phyloP scores from a whole-genome alignment of 2,113 vertebrate species.

The Rissa tridactyla region DNA sequence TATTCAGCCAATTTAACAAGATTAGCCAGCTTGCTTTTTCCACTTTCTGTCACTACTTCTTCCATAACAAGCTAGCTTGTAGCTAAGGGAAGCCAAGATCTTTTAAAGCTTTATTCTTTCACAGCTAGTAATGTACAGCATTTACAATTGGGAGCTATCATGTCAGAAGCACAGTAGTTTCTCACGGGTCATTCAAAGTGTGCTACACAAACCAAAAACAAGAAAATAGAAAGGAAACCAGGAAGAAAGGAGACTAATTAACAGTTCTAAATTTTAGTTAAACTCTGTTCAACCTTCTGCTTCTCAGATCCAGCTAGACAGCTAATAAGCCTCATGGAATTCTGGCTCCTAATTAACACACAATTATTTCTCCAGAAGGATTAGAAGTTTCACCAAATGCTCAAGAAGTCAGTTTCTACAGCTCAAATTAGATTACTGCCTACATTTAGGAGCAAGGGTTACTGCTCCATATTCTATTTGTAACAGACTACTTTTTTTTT shows the following conservation, averaged over 20 bases:
- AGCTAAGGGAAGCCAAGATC: slow-evolving; percentile 44
- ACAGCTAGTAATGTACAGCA: slow-evolving; percentile 32
- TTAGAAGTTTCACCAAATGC: slow-evolving; percentile 43
- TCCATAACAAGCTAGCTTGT: slow-evolving; percentile 40
- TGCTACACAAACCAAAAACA: slow-evolving; percentile 24
- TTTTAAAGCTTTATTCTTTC: slow-evolving; percentile 59
- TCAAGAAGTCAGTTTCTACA: slow-evolving; percentile 47
- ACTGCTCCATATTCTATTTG: not conserved
- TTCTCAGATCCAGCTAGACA: slow-evolving; percentile 40
- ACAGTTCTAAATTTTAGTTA: slow-evolving; percentile 58
- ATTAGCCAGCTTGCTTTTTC: slow-evolving; percentile 48
- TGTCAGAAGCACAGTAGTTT: slow-evolving; percentile 47
- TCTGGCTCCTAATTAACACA: slow-evolving; percentile 45
- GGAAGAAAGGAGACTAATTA: slow-evolving; percentile 47
- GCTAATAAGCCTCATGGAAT: slow-evolving; percentile 51
- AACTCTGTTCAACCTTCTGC: slow-evolving; percentile 53
- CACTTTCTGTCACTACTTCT: slow-evolving; percentile 34
- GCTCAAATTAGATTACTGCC: slow-evolving; percentile 26
- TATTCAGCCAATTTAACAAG: slow-evolving; percentile 63
- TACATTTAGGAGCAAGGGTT: slow-evolving; percentile 19
- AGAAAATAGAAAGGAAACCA: slow-evolving; percentile 20
- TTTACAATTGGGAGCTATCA: slow-evolving; percentile 57
- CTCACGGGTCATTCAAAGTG: slow-evolving; percentile 52
- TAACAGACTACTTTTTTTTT: not conserved
- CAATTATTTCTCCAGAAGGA: slow-evolving; percentile 46